These are phyloP conservation scores for Bolborhynchus lineola DNA, from an alignment of 2,113 vertebrate genomes.

Conservation along the genomic window DNA sequence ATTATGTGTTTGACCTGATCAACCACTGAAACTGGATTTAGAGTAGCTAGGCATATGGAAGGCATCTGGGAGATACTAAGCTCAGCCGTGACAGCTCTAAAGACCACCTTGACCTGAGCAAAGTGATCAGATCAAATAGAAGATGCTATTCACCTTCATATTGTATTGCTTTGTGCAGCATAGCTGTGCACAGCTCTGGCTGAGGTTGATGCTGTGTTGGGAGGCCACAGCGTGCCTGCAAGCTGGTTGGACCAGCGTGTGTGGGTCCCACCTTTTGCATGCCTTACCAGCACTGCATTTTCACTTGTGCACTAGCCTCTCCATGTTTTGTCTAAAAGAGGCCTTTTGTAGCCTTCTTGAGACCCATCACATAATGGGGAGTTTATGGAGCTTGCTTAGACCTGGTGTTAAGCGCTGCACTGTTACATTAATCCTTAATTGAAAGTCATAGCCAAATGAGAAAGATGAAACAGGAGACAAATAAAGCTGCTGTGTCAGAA, in stretches of 20 bases:
- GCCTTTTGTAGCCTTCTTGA: neutral
- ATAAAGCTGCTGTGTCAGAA: neutral
- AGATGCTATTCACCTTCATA: neutral
- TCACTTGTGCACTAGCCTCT: neutral
- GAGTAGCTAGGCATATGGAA: neutral
- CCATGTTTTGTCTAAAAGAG: neutral
- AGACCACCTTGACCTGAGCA: neutral
- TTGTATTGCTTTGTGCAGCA: neutral
- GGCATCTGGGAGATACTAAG: neutral
- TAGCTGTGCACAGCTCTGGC: fast-evolving
- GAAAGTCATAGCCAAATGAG: neutral
- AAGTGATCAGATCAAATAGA: neutral
- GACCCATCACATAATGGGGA: neutral
- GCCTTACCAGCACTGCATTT: neutral
- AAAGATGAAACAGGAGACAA: neutral
- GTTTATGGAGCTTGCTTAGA: neutral
- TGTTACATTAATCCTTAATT: fast-evolving
- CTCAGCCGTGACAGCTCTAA: neutral
- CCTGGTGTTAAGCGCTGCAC: neutral
- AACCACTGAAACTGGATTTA: neutral
- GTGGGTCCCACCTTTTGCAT: fast-evolving
- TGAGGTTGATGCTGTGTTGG: neutral
- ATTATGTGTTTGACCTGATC: neutral
- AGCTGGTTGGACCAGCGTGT: neutral
- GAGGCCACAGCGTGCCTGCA: neutral